phyloP scores from a whole-genome alignment of 1,140 invertebrate genomes.

The Drosophila rufa region DNA sequence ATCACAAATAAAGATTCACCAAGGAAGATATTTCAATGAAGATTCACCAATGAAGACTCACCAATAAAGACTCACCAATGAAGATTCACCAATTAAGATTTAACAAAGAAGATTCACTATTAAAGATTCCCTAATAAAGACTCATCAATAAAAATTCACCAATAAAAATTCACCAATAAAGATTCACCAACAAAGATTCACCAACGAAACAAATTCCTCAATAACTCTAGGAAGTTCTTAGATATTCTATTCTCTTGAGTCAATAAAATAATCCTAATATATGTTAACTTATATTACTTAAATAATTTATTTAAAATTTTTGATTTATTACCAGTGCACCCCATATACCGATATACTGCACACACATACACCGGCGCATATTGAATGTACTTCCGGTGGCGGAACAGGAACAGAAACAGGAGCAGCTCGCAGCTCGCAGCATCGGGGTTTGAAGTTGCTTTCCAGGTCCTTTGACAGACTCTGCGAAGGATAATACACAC shows the following conservation, averaged over 20 bases:
- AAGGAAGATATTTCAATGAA: too few species aligned
- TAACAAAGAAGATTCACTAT: background rate
- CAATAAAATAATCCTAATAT: background rate
- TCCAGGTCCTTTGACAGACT: conserved; percentile 78
- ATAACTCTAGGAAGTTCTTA: background rate
- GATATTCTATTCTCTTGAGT: background rate
- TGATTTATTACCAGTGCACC: conserved; percentile 1
- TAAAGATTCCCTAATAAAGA: background rate
- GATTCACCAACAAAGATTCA: too few species aligned
- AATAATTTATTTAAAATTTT: background rate
- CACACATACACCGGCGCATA: conserved; percentile 29
- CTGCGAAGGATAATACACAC: conserved; percentile 78
- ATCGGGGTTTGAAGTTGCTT: conserved; percentile 53
- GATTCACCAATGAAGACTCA: too few species aligned
- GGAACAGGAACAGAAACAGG: conserved; percentile 52
- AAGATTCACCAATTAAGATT: background rate
- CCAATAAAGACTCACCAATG: background rate
- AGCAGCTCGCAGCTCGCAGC: conserved; percentile 19
- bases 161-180: background rate
- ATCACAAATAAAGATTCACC: too few species aligned
- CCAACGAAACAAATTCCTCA: background rate
- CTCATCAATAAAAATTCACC: background rate
- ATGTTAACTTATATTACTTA: background rate
- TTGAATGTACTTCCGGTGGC: conserved; percentile 82
- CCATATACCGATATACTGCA: conserved; percentile 35